These are phyloP conservation scores for Microctenopoma steveboyesi DNA, from an alignment of 2,797 vertebrate species.

Conservation along the genomic window DNA sequence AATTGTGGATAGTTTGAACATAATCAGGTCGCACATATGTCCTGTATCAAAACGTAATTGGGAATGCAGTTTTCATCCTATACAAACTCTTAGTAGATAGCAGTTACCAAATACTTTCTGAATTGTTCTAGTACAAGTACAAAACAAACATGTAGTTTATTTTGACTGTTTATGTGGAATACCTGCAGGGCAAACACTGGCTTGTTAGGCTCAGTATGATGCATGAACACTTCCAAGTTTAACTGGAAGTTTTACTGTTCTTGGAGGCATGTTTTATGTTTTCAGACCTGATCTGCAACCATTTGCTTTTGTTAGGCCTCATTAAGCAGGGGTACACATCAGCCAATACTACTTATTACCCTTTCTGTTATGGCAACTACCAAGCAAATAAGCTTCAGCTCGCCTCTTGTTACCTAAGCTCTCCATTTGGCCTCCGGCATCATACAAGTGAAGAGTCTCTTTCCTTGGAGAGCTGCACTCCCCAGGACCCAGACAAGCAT, in stretches of 20 bases:
- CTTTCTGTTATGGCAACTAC: slow-evolving; percentile 79
- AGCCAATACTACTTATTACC: slow-evolving; percentile 75
- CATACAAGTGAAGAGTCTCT: slow-evolving; percentile 77
- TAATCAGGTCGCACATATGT: too few species aligned
- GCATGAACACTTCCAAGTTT: neutral
- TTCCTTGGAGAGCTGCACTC: slow-evolving; percentile 68
- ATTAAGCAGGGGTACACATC: slow-evolving; percentile 77
- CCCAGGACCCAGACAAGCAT: slow-evolving; percentile 63
- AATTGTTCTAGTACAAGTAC: neutral
- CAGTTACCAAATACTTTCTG: neutral
- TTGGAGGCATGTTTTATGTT: slow-evolving; percentile 4
- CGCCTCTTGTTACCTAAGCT: slow-evolving; percentile 75
- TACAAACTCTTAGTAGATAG: too few species aligned
- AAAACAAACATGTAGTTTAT: slow-evolving; percentile 1
- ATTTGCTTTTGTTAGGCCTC: slow-evolving; percentile 68
- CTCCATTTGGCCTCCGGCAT: slow-evolving; percentile 75
- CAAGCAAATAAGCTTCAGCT: slow-evolving; percentile 79
- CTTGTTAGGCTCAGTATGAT: neutral
- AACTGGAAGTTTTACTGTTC: slow-evolving; percentile 8
- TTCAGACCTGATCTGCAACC: slow-evolving; percentile 67
- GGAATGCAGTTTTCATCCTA: too few species aligned
- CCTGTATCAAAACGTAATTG: too few species aligned
- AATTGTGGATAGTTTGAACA: too few species aligned
- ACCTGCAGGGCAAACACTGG: neutral
- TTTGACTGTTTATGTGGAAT: slow-evolving; percentile 1